Base-by-base conservation (phyloP, 2,888 invertebrate species). In the Petrolisthes manimaculis region DNA sequence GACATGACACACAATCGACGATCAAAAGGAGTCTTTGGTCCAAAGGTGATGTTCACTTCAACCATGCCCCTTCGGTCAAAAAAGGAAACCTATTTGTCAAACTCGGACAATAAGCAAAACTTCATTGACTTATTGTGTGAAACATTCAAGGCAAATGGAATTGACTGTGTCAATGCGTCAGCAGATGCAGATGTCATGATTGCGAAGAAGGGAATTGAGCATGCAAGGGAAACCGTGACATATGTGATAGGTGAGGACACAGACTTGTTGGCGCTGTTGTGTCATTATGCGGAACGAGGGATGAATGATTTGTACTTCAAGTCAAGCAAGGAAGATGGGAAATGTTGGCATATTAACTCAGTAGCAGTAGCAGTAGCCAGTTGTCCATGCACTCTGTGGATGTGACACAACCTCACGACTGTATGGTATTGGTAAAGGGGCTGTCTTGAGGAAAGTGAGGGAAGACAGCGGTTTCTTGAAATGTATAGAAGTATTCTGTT, bases 1-100 rank as follows among this genome's bases (percentile, higher is more conserved):
- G 61, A 61, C 61, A 61, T 61, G 61, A 61, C 61, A 61, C 61
- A 61, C 61, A 61, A 61, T 61, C 61, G 61, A 61, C 61, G 61
- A 6, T 61, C 61, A 61, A 61, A 61, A 61, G 61, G 61, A 61
- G 61, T 61, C 14, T 14, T 61, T 61, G 61, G 61, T 61, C 14
- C 61, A 61, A 61, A 61, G 14, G 61, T 61, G 61, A 6, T 61
- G 61, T 61, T 61, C 61, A 61, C 61, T 14, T 14, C 6, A 61
- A 6, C 61, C 61, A 61, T n/a, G n/a, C n/a, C 61, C 61, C 14
- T 61, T 14, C 61, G 61, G 61, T 61, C 61, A 61, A 61, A 61
- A 61, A 61, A 61, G 61, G 8, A 14, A 61, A 61, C 6, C 61
- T 61, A 9, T 14, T 61, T 61, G 61, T 61, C 61, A 61, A 61